Conservation (phyloP, 2,888 invertebrate species). For the Gisinianus flammeolus region DNA sequence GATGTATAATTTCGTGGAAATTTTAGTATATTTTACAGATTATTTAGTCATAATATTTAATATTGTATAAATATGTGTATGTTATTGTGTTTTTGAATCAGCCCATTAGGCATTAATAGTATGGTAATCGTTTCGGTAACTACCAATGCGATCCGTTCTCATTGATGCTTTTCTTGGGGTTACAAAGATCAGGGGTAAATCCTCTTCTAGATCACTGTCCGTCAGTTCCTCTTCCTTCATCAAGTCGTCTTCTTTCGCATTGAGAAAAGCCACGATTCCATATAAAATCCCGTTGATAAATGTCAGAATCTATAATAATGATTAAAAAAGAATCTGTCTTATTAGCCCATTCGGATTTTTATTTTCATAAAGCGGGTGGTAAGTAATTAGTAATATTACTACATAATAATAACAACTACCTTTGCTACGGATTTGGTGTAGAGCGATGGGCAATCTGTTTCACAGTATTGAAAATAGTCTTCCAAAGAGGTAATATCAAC, state of each 20-base stretch:
- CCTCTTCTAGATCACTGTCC: constrained; percentile 30
- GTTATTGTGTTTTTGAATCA: no score
- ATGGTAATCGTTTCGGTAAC: no score
- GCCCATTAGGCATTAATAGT: no score
- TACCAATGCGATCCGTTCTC: no score
- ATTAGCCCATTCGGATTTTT: not conserved
- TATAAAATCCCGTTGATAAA: constrained; percentile 26
- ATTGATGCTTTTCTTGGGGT: no score
- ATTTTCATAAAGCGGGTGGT: not conserved
- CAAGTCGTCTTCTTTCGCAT: constrained; percentile 19
- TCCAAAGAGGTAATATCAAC: constrained; percentile 15
- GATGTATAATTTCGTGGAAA: no score
- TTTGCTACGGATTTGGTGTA: constrained; percentile 32
- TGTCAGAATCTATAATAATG: constrained; percentile 22
- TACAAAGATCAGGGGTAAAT: constrained; percentile 1
- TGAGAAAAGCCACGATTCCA: constrained; percentile 25
- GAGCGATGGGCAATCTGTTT: constrained; percentile 1
- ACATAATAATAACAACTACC: constrained; percentile 1
- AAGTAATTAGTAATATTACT: no score
- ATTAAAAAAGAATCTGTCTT: not conserved
- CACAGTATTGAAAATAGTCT: constrained; percentile 19
- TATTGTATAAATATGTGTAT: no score
- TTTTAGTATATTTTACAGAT: no score
- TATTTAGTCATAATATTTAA: no score
- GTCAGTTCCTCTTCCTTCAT: constrained; percentile 28